phyloP scores from a whole-genome alignment of 1,140 invertebrate species.

The Panagrolaimus sp. region DNA sequence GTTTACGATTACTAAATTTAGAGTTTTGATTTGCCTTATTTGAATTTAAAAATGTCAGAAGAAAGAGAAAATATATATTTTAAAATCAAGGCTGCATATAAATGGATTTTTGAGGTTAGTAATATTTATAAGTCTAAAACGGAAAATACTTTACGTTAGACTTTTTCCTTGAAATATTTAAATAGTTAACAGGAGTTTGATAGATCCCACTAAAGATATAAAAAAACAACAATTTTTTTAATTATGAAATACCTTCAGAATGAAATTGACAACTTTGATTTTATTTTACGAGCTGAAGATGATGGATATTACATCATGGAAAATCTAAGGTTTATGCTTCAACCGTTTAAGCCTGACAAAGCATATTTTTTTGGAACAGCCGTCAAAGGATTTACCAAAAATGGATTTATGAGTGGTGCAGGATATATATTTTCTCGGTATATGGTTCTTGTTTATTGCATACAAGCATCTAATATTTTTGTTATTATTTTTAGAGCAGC shows the following conservation, averaged over 20 bases:
- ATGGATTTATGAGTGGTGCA: constrained; percentile 71
- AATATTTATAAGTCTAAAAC: too few species aligned
- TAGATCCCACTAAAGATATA: too few species aligned
- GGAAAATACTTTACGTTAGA: too few species aligned
- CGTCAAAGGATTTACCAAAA: constrained; percentile 58
- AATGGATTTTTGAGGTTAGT: neutral
- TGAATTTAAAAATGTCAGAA: neutral
- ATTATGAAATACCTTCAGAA: constrained; percentile 24
- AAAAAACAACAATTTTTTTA: constrained; percentile 33
- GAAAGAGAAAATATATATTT: neutral
- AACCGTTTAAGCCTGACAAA: constrained; percentile 33
- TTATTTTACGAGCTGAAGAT: constrained; percentile 52
- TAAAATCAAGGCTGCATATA: neutral
- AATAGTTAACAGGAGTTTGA: too few species aligned
- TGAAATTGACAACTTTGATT: constrained; percentile 28
- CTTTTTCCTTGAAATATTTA: neutral
- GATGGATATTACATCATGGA: constrained; percentile 45
- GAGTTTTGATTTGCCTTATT: neutral
- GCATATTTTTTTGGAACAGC: constrained; percentile 48
- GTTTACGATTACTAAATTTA: too few species aligned
- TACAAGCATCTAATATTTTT: too few species aligned
- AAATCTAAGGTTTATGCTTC: constrained; percentile 21
- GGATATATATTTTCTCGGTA: constrained; percentile 67
- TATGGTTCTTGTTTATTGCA: neutral
- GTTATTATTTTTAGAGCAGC: too few species aligned